phyloP scores from a whole-genome alignment of 2,113 vertebrate species.

The Leucoraja erinaceus region DNA sequence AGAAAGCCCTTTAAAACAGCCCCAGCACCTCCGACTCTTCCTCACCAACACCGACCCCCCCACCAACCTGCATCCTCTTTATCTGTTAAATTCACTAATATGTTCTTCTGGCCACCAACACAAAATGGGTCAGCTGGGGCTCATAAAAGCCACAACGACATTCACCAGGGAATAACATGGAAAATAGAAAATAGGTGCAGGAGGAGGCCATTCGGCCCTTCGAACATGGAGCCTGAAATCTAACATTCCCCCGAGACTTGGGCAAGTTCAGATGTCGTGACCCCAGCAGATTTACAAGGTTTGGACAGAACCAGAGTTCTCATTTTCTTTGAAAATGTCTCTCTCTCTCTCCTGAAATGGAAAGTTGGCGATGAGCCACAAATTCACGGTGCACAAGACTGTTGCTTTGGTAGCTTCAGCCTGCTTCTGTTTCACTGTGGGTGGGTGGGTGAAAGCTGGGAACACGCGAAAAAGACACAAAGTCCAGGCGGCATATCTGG shows the following conservation, averaged over 20 bases:
- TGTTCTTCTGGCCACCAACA: background rate
- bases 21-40: too few species aligned
- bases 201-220: too few species aligned
- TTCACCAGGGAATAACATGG: background rate
- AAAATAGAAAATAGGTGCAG: too few species aligned
- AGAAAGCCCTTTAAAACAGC: too few species aligned
- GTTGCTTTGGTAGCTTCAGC: background rate
- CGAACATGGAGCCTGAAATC: background rate
- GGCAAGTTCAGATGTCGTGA: background rate
- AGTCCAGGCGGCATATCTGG: too few species aligned
- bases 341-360: conserved; percentile 5
- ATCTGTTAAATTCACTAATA: background rate
- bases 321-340: background rate
- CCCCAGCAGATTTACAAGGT: conserved; percentile 16
- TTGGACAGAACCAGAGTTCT: conserved; percentile 3
- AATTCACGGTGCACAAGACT: background rate
- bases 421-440: background rate
- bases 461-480: too few species aligned
- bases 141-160: background rate
- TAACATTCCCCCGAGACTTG: background rate
- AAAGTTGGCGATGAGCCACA: background rate
- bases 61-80: background rate
- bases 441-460: too few species aligned
- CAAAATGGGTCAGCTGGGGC: background rate
- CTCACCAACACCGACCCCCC: too few species aligned